Base-by-base conservation (phyloP, 1,140 invertebrate genomes). In the Formica selysi region DNA sequence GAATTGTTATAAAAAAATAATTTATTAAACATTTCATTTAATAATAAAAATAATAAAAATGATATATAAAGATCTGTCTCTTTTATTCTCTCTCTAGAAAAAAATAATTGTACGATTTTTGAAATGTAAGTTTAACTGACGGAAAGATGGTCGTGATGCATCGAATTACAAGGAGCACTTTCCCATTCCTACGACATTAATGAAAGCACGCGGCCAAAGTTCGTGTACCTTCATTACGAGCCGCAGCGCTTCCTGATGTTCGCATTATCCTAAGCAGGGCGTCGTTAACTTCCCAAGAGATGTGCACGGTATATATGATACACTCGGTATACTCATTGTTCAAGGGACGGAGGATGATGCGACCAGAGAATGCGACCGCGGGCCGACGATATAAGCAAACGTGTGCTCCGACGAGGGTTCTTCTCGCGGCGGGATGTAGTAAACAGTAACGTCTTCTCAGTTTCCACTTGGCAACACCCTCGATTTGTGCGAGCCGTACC, bases 371-470 rank as follows among this genome's bases (percentile, higher is more conserved):
- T 91, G 89, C 86, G 79, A 90, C 86, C 89, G 41, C 87, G 87
- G 65, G 64, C 83, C 89, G 88, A 91, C 89, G 88, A 90, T 91
- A 88, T 91, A 91, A 89, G 64, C 74, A 83, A 90, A 91, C 89
- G 89, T 91, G 90, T 91, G 84, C 89, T 85, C 83, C 62, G 41
- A 44, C 64, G 86, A 44, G 73, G 74, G 62, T 88, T 88, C 84
- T 88, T 85, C 13, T 44, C 73, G 89, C 32, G 89, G 89, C 86
- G 74, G 88, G 89, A 91, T 91, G 4, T 51, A 90, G 86, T 84
- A 90, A 91, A 90, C 89, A 90, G 89, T 83, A 88, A 90, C 87
- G 84, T 87, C 70, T 88, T 84, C 89, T 81, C 86, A 76, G 89
- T 90, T 90, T 89, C 67, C 86, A 86, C 89, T 91, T 90, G 89